Evolutionary conservation across 1,140 invertebrate genomes (phyloP).

Genomic region (Platyura marginata): DNA sequence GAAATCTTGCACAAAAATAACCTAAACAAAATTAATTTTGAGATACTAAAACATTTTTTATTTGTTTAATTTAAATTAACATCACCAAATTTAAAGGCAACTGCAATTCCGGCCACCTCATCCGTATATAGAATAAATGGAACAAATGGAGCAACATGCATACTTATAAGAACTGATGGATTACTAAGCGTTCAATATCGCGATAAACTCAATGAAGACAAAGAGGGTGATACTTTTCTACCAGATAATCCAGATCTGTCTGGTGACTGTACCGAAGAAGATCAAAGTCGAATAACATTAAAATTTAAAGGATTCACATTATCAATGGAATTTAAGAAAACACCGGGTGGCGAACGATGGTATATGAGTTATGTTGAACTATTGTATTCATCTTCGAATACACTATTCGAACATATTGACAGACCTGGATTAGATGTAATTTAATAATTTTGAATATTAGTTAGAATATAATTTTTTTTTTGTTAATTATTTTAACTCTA

Average conservation of each 20-base stretch:
- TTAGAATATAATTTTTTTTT: neutral
- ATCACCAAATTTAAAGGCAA: slow-evolving; percentile 10
- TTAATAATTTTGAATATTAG: neutral
- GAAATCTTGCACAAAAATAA: too few relatives aligned
- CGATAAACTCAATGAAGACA: slow-evolving; percentile 40
- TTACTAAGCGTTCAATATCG: slow-evolving; percentile 42
- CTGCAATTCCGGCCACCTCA: slow-evolving; percentile 19
- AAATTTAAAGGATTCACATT: slow-evolving; percentile 51
- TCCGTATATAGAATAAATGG: slow-evolving; percentile 41
- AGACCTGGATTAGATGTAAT: slow-evolving; percentile 26
- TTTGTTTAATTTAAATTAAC: too few relatives aligned
- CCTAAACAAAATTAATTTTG: too few relatives aligned
- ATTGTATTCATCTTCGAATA: slow-evolving; percentile 33
- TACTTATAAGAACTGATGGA: slow-evolving; percentile 41
- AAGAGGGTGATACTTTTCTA: slow-evolving; percentile 44
- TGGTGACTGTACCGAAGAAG: slow-evolving; percentile 47
- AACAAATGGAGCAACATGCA: slow-evolving; percentile 39
- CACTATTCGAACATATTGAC: slow-evolving; percentile 31
- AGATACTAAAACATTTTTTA: too few relatives aligned
- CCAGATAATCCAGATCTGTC: slow-evolving; percentile 38
- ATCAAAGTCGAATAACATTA: slow-evolving; percentile 42
- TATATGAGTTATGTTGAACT: slow-evolving; percentile 57
- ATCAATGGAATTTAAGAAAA: slow-evolving; percentile 44
- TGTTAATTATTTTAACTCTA: neutral
- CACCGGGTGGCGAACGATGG: slow-evolving; percentile 57